These are phyloP conservation scores for Drosophila limbata DNA, from an alignment of 2,888 invertebrate species.

Conservation along the genomic window DNA sequence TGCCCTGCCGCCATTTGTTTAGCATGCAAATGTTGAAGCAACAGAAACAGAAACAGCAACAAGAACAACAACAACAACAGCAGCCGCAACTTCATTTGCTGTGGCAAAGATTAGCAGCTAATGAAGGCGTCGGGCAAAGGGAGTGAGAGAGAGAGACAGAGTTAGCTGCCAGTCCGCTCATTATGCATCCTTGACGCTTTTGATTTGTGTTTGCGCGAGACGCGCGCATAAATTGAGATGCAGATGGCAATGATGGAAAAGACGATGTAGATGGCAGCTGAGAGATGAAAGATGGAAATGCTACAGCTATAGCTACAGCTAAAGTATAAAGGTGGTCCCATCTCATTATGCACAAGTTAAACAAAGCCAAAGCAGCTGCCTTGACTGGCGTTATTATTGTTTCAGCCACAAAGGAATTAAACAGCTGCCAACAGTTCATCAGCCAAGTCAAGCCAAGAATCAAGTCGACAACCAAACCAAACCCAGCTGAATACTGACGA, in stretches of 20 bases:
- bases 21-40: conserved; percentile 69
- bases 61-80: not conserved
- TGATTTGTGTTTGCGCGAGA: conserved; percentile 73
- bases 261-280: not conserved
- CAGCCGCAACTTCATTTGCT: conserved; percentile 72
- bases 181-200: conserved; percentile 73
- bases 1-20: conserved; percentile 52
- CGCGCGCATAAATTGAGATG: conserved; percentile 72
- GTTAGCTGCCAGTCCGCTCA: conserved; percentile 55
- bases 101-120: conserved; percentile 58
- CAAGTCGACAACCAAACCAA: conserved; percentile 2
- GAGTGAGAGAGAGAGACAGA: not conserved
- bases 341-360: conserved; percentile 72
- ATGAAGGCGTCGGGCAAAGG: conserved; percentile 55
- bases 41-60: conserved; percentile 1
- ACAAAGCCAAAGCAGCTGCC: conserved; percentile 60
- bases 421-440: conserved; percentile 70
- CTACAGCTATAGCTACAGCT: conserved; percentile 13
- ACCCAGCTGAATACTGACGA: conserved; percentile 3
- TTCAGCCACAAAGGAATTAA: conserved; percentile 74
- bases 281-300: conserved; percentile 13
- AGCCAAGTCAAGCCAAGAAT: conserved; percentile 8
- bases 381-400: conserved; percentile 64
- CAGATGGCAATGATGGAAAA: conserved; percentile 18
- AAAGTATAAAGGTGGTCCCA: conserved; percentile 26